Evolutionary conservation across 2,888 invertebrate species (phyloP).

Genomic region (Melanostoma mellinum): DNA sequence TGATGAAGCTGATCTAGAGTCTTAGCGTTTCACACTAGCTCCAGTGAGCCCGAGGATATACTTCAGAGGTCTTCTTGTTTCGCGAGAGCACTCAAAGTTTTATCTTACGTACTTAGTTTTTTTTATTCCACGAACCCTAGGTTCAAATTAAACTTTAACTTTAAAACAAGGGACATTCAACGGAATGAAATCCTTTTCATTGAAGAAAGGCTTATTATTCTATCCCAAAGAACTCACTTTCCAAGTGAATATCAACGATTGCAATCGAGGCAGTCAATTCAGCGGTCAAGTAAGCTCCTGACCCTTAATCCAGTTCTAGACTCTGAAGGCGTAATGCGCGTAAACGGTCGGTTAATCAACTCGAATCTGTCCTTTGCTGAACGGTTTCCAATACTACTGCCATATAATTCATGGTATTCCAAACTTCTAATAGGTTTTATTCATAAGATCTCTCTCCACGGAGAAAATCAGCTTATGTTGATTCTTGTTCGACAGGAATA

Average conservation of each 20-base stretch:
- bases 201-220: constrained; percentile 1
- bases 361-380: constrained; percentile 19
- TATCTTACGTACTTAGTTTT: constrained; percentile 40
- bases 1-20: constrained; percentile 11
- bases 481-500: constrained; percentile 17
- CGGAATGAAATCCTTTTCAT: background rate
- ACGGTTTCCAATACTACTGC: constrained; percentile 27
- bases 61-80: constrained; percentile 15
- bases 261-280: constrained; percentile 4
- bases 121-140: constrained; percentile 5
- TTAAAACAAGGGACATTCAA: background rate
- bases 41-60: background rate
- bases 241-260: background rate
- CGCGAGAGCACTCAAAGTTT: constrained; percentile 26
- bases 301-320: constrained; percentile 41
- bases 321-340: constrained; percentile 26
- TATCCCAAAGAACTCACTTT: constrained; percentile 9
- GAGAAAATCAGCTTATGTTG: constrained; percentile 30
- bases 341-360: constrained; percentile 27
- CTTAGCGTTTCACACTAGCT: background rate
- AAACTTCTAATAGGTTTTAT: constrained; percentile 20
- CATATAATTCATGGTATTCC: constrained; percentile 14
- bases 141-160: too few species aligned
- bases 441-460: constrained; percentile 16
- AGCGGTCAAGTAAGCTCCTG: constrained; percentile 21